phyloP scores from a whole-genome alignment of 1,140 invertebrate species.

The Drosophila guanche region DNA sequence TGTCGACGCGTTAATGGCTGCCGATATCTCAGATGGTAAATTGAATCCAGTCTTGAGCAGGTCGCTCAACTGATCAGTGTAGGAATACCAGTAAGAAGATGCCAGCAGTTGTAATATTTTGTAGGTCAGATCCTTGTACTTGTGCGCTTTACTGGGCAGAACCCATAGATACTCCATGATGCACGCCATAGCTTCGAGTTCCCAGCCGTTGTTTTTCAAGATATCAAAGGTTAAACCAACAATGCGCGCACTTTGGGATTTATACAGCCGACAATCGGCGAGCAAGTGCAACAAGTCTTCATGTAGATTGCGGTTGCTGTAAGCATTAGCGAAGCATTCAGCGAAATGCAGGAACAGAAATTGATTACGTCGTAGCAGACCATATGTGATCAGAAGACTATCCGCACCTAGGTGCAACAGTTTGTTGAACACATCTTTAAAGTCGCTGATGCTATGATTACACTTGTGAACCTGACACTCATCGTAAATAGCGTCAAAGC shows the following conservation, averaged over 20 bases:
- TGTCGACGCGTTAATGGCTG: conserved; percentile 1
- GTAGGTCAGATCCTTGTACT: not conserved
- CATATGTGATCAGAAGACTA: no score
- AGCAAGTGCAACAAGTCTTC: conserved; percentile 39
- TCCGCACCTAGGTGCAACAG: no score
- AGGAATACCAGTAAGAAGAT: conserved; percentile 43
- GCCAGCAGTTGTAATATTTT: conserved; percentile 25
- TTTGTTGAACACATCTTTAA: no score
- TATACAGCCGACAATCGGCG: conserved; percentile 37
- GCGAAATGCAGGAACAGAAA: not conserved
- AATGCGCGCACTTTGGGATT: not conserved
- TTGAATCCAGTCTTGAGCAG: conserved; percentile 19
- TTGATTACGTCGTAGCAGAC: no score
- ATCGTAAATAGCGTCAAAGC: no score
- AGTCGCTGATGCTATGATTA: no score
- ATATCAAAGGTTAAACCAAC: not conserved
- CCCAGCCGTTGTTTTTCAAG: conserved; percentile 7
- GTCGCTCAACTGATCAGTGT: conserved; percentile 8
- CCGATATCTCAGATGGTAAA: conserved; percentile 31
- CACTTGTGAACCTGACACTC: no score
- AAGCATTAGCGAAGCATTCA: conserved; percentile 33
- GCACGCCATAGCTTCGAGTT: not conserved
- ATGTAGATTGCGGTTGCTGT: conserved; percentile 13
- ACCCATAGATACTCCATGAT: conserved; percentile 54
- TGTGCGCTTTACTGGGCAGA: conserved; percentile 1